Conservation (phyloP, 2,113 vertebrate species). For the Apodemus sylvaticus region DNA sequence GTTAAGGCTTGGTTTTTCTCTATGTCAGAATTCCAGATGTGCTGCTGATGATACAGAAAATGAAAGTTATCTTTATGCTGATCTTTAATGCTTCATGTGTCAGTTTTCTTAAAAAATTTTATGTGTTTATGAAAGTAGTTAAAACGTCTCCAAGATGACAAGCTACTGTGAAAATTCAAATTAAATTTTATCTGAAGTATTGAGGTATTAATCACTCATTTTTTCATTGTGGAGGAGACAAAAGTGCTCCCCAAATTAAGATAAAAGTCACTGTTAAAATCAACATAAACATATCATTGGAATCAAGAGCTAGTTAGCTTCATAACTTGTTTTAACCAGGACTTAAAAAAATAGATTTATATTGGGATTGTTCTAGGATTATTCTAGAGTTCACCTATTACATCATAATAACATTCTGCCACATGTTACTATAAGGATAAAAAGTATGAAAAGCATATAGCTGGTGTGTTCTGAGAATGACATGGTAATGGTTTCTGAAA, state of each 20-base stretch:
- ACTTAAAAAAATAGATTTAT: constrained; percentile 1
- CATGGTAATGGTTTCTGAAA: background rate
- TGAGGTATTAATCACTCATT: constrained; percentile 5
- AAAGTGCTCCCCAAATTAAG: background rate
- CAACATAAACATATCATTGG: background rate
- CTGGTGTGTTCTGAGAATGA: constrained; percentile 14
- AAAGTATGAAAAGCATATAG: background rate
- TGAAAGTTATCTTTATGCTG: constrained; percentile 60
- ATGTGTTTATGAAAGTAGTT: constrained; percentile 37
- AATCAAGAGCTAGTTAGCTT: background rate
- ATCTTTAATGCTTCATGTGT: constrained; percentile 13
- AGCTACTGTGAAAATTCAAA: constrained; percentile 51
- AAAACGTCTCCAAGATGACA: background rate
- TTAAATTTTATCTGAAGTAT: background rate
- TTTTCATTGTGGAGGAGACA: constrained; percentile 25
- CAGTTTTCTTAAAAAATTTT: constrained; percentile 45
- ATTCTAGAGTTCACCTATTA: background rate
- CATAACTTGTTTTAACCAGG: background rate
- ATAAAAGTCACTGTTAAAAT: background rate
- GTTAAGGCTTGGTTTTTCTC: background rate
- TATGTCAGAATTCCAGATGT: constrained; percentile 43
- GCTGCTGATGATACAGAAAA: constrained; percentile 39
- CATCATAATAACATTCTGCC: constrained; percentile 11
- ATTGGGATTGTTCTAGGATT: background rate
- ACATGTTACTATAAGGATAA: constrained; percentile 17